phyloP scores from a whole-genome alignment of 1,140 invertebrate genomes.

The Neuroterus valhalla region DNA sequence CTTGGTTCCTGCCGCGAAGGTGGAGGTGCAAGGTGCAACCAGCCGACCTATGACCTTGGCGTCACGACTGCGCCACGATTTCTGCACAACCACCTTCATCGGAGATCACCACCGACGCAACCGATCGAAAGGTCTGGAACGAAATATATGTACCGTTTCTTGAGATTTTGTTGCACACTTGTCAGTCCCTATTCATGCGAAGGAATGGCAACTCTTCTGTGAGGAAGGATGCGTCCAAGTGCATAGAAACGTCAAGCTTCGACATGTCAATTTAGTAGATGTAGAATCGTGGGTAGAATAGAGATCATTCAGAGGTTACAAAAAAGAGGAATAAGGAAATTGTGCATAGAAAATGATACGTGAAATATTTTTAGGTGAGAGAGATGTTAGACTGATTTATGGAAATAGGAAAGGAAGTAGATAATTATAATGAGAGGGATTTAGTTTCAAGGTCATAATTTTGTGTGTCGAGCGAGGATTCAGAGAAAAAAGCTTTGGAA shows the following conservation, averaged over 20 bases:
- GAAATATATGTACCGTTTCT: conserved; percentile 43
- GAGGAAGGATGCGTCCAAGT: conserved; percentile 13
- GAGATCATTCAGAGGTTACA: too few species aligned
- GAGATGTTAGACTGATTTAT: too few species aligned
- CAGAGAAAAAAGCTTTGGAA: too few species aligned
- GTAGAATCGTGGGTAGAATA: neutral
- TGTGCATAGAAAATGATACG: too few species aligned
- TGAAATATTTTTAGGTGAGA: too few species aligned
- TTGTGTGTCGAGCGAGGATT: too few species aligned
- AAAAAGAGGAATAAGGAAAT: too few species aligned
- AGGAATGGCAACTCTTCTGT: conserved; percentile 5
- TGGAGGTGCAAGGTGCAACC: conserved; percentile 64
- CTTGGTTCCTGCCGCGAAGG: conserved; percentile 45
- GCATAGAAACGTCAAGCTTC: conserved; percentile 18
- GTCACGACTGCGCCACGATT: conserved; percentile 57
- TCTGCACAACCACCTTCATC: conserved; percentile 34
- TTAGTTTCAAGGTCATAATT: too few species aligned
- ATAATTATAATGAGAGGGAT: too few species aligned
- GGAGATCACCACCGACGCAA: neutral
- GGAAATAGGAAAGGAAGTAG: too few species aligned
- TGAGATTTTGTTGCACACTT: conserved; percentile 32
- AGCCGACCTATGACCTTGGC: conserved; percentile 66
- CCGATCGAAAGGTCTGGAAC: conserved; percentile 32
- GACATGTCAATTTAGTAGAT: conserved; percentile 20
- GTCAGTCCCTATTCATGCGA: conserved; percentile 11